Conservation (phyloP, 1,140 invertebrate species). For the Babylonia areolata region DNA sequence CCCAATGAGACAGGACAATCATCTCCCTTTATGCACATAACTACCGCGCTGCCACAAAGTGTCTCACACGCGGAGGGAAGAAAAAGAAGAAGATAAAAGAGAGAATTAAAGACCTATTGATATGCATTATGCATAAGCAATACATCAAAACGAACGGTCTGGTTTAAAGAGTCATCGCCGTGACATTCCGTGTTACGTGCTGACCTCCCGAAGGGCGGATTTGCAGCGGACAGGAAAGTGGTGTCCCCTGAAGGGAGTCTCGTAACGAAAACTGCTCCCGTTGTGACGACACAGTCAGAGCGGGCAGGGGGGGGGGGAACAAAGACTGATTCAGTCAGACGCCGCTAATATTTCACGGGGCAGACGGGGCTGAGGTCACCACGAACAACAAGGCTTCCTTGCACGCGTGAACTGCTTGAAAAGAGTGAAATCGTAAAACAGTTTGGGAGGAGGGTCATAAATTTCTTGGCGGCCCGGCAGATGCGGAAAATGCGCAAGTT, state of each 20-base stretch:
- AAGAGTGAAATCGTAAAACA: not conserved
- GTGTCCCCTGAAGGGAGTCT: not conserved
- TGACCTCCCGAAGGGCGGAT: not conserved
- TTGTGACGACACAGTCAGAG: not conserved
- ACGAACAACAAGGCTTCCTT: not conserved
- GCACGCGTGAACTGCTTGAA: not conserved
- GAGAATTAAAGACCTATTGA: constrained; percentile 2
- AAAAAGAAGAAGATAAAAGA: not conserved
- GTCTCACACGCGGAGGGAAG: too few relatives aligned
- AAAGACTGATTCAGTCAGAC: not conserved
- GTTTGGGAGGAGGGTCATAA: not conserved
- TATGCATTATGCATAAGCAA: not conserved
- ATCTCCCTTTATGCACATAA: not conserved
- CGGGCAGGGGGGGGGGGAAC: not conserved
- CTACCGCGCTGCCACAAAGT: not conserved
- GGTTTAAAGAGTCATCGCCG: not conserved
- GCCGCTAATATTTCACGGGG: not conserved
- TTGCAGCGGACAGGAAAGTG: not conserved
- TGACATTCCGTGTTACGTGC: not conserved
- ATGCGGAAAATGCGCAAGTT: not conserved
- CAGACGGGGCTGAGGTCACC: not conserved
- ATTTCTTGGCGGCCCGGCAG: not conserved
- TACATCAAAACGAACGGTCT: not conserved
- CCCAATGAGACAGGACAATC: not conserved
- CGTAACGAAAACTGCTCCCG: not conserved